phyloP scores from a whole-genome alignment of 1,140 invertebrate species.

The Dendrolimus punctatus region DNA sequence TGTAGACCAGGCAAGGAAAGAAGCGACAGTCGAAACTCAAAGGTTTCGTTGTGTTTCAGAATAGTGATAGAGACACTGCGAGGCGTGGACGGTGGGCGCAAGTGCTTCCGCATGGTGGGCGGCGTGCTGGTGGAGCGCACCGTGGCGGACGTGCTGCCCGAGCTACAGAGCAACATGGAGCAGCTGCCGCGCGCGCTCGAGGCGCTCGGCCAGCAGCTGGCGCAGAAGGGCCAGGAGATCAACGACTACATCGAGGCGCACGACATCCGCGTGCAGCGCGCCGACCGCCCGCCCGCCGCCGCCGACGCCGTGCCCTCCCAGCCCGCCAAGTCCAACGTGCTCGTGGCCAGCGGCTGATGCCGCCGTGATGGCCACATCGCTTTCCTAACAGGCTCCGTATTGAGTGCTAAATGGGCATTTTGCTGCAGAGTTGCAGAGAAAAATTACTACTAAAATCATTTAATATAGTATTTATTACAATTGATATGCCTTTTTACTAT shows the following conservation, averaged over 20 bases:
- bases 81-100: constrained; percentile 86
- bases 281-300: constrained; percentile 67
- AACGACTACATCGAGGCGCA: constrained; percentile 95
- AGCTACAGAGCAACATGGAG: constrained; percentile 86
- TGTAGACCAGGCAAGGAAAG: not conserved
- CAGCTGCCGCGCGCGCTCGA: constrained; percentile 86
- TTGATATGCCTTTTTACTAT: no score
- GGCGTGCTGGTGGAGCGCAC: constrained; percentile 94
- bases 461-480: no score
- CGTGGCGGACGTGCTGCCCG: constrained; percentile 92
- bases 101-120: constrained; percentile 95
- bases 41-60: constrained; percentile 68
- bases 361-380: not conserved
- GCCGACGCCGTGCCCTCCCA: constrained; percentile 34
- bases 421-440: no score
- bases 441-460: no score
- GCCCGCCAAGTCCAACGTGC: constrained; percentile 73
- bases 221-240: constrained; percentile 91
- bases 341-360: constrained; percentile 67
- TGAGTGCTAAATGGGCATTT: no score
- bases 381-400: not conserved
- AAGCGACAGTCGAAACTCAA: not conserved
- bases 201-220: constrained; percentile 84
- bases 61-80: constrained; percentile 95
- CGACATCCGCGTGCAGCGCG: constrained; percentile 85